A percentile compares a stretch with the other conserved stretches of the same genome.
Evolutionary conservation across 2,888 invertebrate species (phyloP).

Genomic region (Julus scanicus): DNA sequence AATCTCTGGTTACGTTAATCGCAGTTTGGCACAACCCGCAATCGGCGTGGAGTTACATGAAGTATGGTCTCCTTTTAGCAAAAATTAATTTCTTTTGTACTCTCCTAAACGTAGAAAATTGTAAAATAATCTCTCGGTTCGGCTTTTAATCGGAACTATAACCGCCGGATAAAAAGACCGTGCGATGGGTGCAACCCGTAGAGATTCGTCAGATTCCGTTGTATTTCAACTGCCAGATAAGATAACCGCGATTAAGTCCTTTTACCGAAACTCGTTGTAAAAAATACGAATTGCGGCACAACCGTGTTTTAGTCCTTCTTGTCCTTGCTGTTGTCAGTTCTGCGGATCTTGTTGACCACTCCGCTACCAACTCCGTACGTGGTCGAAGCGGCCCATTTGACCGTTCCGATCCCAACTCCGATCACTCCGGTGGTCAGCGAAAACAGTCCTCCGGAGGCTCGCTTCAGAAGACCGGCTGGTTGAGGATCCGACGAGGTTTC

Average conservation of each 20-base stretch:
- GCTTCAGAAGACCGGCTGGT: neutral
- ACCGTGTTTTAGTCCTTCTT: neutral
- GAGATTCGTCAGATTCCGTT: neutral
- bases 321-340: slow-evolving; percentile 4
- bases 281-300: neutral
- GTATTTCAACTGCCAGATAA: neutral
- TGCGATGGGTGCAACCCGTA: neutral
- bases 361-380: slow-evolving; percentile 36
- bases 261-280: neutral
- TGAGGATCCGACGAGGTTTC: neutral
- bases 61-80: neutral
- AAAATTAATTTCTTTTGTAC: neutral
- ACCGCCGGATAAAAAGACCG: too few species aligned
- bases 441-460: neutral
- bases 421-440: slow-evolving; percentile 20
- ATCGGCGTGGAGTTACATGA: neutral
- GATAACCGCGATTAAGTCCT: neutral
- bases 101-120: neutral
- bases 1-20: neutral
- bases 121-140: neutral
- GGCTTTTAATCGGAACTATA: too few species aligned
- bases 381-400: slow-evolving; percentile 46
- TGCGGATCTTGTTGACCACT: slow-evolving; percentile 7
- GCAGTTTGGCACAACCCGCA: neutral
- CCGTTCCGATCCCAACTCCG: slow-evolving; percentile 4